Evolutionary conservation across 2,888 invertebrate genomes (phyloP), one percentile per base, ranked within the genome.

Genomic region (Anoncus sp.): DNA sequence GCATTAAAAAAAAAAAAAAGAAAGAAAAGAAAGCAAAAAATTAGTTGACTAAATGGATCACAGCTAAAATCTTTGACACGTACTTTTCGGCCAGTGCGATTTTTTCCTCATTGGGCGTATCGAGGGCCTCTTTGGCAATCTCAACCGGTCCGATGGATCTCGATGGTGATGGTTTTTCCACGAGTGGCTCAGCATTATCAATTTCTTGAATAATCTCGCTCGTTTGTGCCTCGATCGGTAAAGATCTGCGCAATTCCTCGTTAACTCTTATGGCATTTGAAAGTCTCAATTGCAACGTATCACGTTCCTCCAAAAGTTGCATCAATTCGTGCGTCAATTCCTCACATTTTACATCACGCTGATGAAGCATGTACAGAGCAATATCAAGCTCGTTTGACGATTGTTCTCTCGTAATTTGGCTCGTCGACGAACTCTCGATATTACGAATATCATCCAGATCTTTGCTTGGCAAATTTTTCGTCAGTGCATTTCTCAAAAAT

Each of bases 291-390:
- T 97, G 97, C 66, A 98, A 90, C 0, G 96, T 96, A 87, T 98
- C 97, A 67, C 97, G 93, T 89, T 97, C 97, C 89, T 97, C 97
- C 57, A 97, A 91, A 55, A 98, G 91, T 87, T 93, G 95, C 81
- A 96, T 96, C 65, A 98, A 92, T 89, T 98, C 97, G 85, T 96
- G 93, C 0, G 97, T 97, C 75, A 98, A 92, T 90, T 97, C 97
- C 87, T 97, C 97, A 88, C 96, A 96, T 1, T 96, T 93, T 75
- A 97, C 96, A 83, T 97, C 97, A 81, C 97, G 93, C 87, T 97
- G 96, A 89, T 98, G 97, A 65, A 97, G 92, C 95, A 96, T 96
- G 87, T 97, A 97, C 49, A 97, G 90, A 0, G 97, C 96, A 65
- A 96, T 92, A 87, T 97, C 97, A 66, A 97, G 91, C 89, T 97